Base-by-base conservation (phyloP, 1,140 invertebrate species). In the Pectinophora gossypiella region DNA sequence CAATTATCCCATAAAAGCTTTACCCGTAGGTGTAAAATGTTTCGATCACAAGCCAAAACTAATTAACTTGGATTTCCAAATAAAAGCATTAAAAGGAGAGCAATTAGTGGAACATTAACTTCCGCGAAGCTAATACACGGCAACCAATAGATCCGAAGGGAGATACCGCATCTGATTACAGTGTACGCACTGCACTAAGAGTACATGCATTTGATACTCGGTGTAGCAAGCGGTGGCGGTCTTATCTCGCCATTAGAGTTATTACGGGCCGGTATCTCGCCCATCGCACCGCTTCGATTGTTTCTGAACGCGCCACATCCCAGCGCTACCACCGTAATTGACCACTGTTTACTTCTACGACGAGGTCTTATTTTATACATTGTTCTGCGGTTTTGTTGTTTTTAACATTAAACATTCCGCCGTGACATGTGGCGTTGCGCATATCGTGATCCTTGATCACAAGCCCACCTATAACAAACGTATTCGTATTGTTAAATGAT, bases 171-270 rank as follows among this genome's bases (percentile, higher is more conserved):
- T 74, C 67, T 74, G 65, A 63, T 65, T 59, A 58, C 47, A 59
- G 59, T 59, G 60, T 65, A 69, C 59, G 68, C 64, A 67, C 59
- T 54, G 44, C 61, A 63, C 73, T 61, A 32, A 52, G 66, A 61
- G 59, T 65, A 68, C 60, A 64, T 72, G 65, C 54, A 56, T 63
- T 64, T 58, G 65, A 66, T 70, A 64, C 61, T 66, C 47, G 54
- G 48, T 68, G 68, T 72, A 71, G 64, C 59, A 61, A 42, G 64
- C 72, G 69, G 72, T 74, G 75, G 77, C 64, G 72, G 68, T 58
- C 78, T 86, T 86, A 84, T 86, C 83, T 83, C 71, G 76, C 75
- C 75, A 81, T 82, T 86, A 83, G 80, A 84, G 75, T 83, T 86
- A 84, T 84, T 86, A 81, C 66, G 60, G 76, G 60, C 67, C 53